Evolutionary conservation across 1,140 invertebrate species (phyloP), one percentile per base, ranked within the genome.

Genomic region (Papilio helenus): DNA sequence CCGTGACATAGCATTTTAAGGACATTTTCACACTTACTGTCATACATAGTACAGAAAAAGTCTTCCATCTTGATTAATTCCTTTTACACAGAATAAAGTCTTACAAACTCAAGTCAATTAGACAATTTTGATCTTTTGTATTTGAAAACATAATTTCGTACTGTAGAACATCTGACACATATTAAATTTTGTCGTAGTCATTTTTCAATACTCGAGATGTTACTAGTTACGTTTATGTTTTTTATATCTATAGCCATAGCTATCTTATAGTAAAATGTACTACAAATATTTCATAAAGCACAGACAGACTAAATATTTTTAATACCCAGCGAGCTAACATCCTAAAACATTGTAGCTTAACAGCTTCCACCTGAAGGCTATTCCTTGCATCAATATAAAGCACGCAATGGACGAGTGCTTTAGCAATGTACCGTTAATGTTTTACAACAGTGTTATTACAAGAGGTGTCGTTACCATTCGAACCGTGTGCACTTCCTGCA

Each of bases 381-480:
- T 76, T 42, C 18, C 44, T 29, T 29, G n/a, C 23, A n/a, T 14
- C n/a, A 76, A 18, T 58, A 76, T 23, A 61, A 76, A 76, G 49
- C 74, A 29, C 39, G 74, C 74, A 76, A 76, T 76, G 74, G 74
- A 76, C 51, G 26, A 51, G 16, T 1, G 51, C 29, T 42, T 58
- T 71, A 76, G 80, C 76, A 61, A 79, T 79, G 80, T 79, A 71
- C 77, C 72, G 73, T 79, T 68, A 58, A 49, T 55, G 49, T 81
- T 76, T 76, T 76, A 76, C 74, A 76, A 76, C 73, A 58, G 49
- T 39, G 74, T 76, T 65, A 76, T 76, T 73, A 73, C 74, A 23
- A 73, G 80, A 76, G 77, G 77, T 72, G 79, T 81, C 80, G 79
- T 81, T 81, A 77, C 77, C 74, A 73, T 76, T 71, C 77, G 74